Conservation (phyloP, 2,113 vertebrate genomes). For the Chloropsis hardwickii region DNA sequence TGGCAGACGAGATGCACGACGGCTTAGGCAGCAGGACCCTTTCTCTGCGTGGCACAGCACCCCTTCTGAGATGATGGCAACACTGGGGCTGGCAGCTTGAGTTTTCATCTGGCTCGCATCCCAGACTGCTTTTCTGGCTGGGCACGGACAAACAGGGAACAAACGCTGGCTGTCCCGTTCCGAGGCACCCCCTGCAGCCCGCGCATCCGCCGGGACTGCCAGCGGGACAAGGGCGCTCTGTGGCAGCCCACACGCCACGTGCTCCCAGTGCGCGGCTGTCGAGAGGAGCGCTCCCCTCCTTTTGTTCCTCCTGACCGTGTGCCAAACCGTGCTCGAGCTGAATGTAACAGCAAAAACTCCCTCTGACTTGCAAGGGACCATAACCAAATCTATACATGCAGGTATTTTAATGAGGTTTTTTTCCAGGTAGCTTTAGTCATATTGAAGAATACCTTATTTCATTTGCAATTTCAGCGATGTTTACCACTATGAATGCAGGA, state of each 20-base stretch:
- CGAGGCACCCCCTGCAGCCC: background rate
- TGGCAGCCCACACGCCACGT: background rate
- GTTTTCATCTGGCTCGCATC: background rate
- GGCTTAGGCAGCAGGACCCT: background rate
- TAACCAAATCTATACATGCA: background rate
- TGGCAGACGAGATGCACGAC: background rate
- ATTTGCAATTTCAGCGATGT: background rate
- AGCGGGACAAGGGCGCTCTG: background rate
- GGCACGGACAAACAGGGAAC: background rate
- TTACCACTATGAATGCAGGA: background rate
- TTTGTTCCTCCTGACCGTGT: background rate
- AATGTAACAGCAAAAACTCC: background rate
- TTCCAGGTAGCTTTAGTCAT: background rate
- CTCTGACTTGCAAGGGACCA: background rate
- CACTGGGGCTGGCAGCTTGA: background rate
- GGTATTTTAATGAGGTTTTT: accelerated
- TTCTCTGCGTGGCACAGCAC: background rate
- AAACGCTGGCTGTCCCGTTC: background rate
- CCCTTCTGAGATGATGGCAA: background rate
- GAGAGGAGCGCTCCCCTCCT: background rate
- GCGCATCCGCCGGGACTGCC: background rate
- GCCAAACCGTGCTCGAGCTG: background rate
- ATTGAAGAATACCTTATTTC: background rate
- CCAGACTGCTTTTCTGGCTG: background rate
- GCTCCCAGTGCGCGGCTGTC: background rate